phyloP scores from a whole-genome alignment of 2,797 vertebrate species.

The Hirundo rustica region DNA sequence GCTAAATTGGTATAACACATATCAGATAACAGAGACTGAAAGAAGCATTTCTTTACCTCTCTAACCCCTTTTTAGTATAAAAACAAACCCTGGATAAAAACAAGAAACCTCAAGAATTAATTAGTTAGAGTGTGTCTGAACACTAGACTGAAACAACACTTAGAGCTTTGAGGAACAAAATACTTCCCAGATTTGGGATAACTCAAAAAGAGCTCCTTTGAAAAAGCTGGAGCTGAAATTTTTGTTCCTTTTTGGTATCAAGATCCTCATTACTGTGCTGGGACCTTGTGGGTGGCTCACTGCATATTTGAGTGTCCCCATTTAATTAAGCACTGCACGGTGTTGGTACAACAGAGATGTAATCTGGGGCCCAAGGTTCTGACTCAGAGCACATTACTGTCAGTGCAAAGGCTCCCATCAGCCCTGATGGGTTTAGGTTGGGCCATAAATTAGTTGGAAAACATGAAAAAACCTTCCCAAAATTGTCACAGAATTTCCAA shows the following conservation, averaged over 20 bases:
- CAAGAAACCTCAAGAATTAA: not conserved
- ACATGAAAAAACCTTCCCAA: not conserved
- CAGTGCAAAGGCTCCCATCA: not conserved
- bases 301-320: not conserved
- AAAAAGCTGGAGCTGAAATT: not conserved
- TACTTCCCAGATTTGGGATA: not conserved
- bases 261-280: not conserved
- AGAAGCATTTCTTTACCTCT: not conserved
- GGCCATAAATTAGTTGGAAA: not conserved
- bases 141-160: not conserved
- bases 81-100: not conserved
- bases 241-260: not conserved
- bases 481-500: not conserved
- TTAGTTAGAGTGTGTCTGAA: not conserved
- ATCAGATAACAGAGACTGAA: not conserved
- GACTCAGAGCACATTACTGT: not conserved
- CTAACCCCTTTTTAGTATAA: not conserved
- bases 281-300: not conserved
- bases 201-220: not conserved
- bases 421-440: not conserved
- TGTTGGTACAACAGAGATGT: not conserved
- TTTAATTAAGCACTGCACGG: not conserved
- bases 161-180: not conserved
- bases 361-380: not conserved
- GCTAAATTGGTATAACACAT: not conserved